phyloP scores from a whole-genome alignment of 1,140 invertebrate species.

The Drosophila auraria region DNA sequence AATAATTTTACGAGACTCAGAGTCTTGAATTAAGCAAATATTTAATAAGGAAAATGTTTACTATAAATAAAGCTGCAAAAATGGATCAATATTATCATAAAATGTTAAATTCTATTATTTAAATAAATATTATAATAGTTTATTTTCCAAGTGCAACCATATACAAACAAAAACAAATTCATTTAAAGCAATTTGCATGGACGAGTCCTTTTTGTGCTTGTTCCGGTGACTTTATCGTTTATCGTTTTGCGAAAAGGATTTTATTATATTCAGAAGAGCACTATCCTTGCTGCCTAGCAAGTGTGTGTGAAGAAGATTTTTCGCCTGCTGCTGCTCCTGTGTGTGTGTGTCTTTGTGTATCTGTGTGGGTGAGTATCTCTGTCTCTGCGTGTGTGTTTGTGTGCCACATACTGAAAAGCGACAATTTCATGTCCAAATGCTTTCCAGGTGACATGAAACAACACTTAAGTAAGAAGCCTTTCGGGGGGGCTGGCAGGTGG shows the following conservation, averaged over 20 bases:
- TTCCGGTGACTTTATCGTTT: slow-evolving; percentile 72
- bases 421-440: slow-evolving; percentile 85
- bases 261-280: slow-evolving; percentile 75
- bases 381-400: slow-evolving; percentile 19
- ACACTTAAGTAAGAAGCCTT: slow-evolving; percentile 83
- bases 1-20: not conserved
- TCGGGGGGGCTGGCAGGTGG: slow-evolving; percentile 18
- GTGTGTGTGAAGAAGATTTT: slow-evolving; percentile 74
- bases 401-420: slow-evolving; percentile 78
- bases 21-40: not conserved
- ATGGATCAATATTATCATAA: not conserved
- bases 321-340: slow-evolving; percentile 16
- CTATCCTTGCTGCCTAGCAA: slow-evolving; percentile 40
- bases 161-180: slow-evolving; percentile 71
- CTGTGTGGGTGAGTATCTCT: slow-evolving; percentile 10
- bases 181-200: slow-evolving; percentile 83
- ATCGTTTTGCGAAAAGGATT: slow-evolving; percentile 68
- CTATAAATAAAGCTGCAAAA: not conserved
- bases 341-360: slow-evolving; percentile 13
- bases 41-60: not conserved
- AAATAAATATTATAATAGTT: too few relatives aligned
- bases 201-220: slow-evolving; percentile 62
- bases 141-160: not conserved
- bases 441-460: slow-evolving; percentile 85
- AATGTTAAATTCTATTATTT: not conserved